Evolutionary conservation across 2,888 invertebrate genomes (phyloP).

Genomic region (Aspidiotus rigidus): DNA sequence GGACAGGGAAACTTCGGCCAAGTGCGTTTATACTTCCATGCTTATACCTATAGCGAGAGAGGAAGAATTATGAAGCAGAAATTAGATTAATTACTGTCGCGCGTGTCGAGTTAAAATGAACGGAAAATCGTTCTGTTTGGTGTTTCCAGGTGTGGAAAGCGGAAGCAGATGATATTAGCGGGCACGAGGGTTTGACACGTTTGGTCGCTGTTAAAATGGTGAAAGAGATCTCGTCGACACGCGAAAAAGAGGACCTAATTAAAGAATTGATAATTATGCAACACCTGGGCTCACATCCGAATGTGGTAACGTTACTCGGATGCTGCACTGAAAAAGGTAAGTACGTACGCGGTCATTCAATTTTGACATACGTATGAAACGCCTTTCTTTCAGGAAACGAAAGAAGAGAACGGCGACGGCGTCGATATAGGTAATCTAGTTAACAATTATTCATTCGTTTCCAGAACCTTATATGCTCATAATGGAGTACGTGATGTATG

Average conservation of each 20-base stretch:
- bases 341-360: slow-evolving; percentile 17
- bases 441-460: not conserved
- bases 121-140: not conserved
- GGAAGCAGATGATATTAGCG: slow-evolving; percentile 68
- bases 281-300: slow-evolving; percentile 69
- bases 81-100: too few relatives aligned
- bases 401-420: not conserved
- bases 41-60: not conserved
- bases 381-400: not conserved
- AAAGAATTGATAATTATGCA: slow-evolving; percentile 71
- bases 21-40: slow-evolving; percentile 43
- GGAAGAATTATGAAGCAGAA: not conserved
- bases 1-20: slow-evolving; percentile 81
- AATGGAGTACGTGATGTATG: slow-evolving; percentile 79
- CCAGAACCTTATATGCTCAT: slow-evolving; percentile 70
- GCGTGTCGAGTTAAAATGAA: too few relatives aligned
- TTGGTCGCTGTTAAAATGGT: slow-evolving; percentile 79
- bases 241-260: slow-evolving; percentile 65
- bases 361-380: not conserved
- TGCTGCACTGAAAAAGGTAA: slow-evolving; percentile 75
- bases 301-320: slow-evolving; percentile 70
- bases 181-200: slow-evolving; percentile 64
- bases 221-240: slow-evolving; percentile 65
- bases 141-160: slow-evolving; percentile 66
- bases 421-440: not conserved